Evolutionary conservation across 2,113 vertebrate species (phyloP), one percentile per base, ranked within the genome.

Genomic region (Syngnathus floridae): DNA sequence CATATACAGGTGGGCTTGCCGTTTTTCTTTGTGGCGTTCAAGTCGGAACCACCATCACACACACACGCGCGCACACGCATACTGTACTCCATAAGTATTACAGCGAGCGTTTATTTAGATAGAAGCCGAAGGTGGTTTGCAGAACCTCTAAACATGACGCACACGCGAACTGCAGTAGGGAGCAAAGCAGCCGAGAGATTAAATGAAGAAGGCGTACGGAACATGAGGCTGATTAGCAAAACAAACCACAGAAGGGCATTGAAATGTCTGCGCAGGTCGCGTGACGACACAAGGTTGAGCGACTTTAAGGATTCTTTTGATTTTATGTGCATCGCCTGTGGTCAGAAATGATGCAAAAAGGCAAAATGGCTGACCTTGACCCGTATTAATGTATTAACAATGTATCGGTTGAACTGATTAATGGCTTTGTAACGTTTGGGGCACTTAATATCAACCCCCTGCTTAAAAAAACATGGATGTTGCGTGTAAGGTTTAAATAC

Each of bases 401-500:
- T 31, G 26, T 31, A 31, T 31, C 26, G 43, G 4, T 45, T 45
- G 43, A 45, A 16, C 43, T 31, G 26, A 31, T 31, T 31, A 31
- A 31, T 31, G 26, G 26, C 26, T 31, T 31, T 31, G 26, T 31
- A 31, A 31, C 26, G 2, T 31, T 3, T 3, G 26, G 26, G 26
- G 26, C 26, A 31, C 26, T 31, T 31, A 31, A 3, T 31, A 31
- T 31, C 26, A 31, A 31, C 26, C 26, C 26, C 26, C 26, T 2
- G 26, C 26, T 31, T 31, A 31, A 31, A 31, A 31, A 31, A 31
- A 45, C 22, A 62, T 74, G 43, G 13, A 14, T 46, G 62, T 58
- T 56, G 6, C 49, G 63, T 49, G 74, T 76, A 72, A 82, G 79
- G 72, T 82, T 31, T 82, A 78, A 86, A 72, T 21, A n/a, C 75